These are phyloP conservation scores for Mycteria americana DNA, from an alignment of 2,797 vertebrate species.

Conservation along the genomic window DNA sequence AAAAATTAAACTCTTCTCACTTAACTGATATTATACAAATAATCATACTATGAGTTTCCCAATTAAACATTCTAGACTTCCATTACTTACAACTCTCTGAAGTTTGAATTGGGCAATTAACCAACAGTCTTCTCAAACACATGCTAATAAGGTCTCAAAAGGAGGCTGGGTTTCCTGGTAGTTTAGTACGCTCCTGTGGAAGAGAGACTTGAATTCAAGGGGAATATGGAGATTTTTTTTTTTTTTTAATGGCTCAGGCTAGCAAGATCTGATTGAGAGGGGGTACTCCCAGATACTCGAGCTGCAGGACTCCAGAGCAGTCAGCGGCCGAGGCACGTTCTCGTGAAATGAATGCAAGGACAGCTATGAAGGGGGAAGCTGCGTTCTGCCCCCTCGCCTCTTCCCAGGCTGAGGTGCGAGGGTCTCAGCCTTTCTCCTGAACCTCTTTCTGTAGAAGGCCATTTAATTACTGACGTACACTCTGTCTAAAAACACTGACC, in stretches of 20 bases:
- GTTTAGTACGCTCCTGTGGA: not conserved
- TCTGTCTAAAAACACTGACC: not conserved
- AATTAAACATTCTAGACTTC: conserved; percentile 67
- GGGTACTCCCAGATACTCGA: not conserved
- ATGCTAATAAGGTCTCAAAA: conserved; percentile 48
- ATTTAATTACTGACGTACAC: not conserved
- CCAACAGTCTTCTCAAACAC: conserved; percentile 37
- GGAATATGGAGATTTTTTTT: not conserved
- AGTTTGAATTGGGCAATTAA: conserved; percentile 74
- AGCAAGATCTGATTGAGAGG: not conserved
- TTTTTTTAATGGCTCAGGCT: not conserved
- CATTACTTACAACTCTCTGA: conserved; percentile 72
- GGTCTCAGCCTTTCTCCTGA: not conserved
- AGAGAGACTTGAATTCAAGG: not conserved
- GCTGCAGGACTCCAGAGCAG: not conserved
- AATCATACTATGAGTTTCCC: conserved; percentile 70
- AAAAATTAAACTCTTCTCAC: conserved; percentile 70
- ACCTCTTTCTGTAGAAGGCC: not conserved
- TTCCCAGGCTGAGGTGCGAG: not conserved
- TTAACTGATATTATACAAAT: conserved; percentile 72
- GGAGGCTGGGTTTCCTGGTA: not conserved
- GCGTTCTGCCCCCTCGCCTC: not conserved
- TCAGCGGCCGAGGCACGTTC: not conserved
- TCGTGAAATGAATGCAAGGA: not conserved
- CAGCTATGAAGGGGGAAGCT: not conserved